A percentile compares a stretch with the other conserved stretches of the same genome.
Conservation (phyloP, 2,113 vertebrate genomes). For the Ammodytes dubius region DNA sequence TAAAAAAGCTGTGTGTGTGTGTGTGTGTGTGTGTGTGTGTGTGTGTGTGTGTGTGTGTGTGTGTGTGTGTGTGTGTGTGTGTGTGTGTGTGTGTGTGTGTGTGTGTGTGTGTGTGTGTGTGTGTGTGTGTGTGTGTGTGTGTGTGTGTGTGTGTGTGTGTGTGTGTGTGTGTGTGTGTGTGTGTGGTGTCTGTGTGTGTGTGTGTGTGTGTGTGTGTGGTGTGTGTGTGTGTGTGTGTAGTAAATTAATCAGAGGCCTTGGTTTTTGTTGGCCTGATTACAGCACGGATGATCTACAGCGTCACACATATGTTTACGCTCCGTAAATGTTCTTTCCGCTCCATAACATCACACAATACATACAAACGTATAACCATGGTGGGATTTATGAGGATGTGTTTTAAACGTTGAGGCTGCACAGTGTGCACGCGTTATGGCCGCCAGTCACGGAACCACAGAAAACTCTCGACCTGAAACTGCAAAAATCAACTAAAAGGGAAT, state of each 20-base stretch:
- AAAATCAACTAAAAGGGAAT: constrained; percentile 79
- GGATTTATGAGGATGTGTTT: constrained; percentile 63
- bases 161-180: constrained; percentile 3
- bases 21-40: constrained; percentile 23
- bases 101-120: constrained; percentile 67
- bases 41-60: constrained; percentile 6
- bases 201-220: too few species aligned
- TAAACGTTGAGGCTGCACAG: constrained; percentile 50
- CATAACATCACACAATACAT: constrained; percentile 37
- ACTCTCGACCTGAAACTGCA: constrained; percentile 39
- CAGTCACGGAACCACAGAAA: constrained; percentile 58
- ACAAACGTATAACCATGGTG: constrained; percentile 38
- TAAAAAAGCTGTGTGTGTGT: constrained; percentile 20
- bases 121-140: constrained; percentile 26
- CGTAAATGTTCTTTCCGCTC: constrained; percentile 37
- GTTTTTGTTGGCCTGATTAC: constrained; percentile 64
- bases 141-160: constrained; percentile 19
- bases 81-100: too few species aligned
- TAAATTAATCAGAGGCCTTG: constrained; percentile 62
- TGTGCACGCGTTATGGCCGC: constrained; percentile 34
- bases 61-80: constrained; percentile 39
- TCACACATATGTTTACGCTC: constrained; percentile 60
- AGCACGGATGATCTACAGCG: constrained; percentile 46
- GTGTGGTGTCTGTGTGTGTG: neutral
- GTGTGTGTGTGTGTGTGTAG: constrained; percentile 64